Conservation (phyloP, 2,113 vertebrate genomes). For the Thomomys bottae region DNA sequence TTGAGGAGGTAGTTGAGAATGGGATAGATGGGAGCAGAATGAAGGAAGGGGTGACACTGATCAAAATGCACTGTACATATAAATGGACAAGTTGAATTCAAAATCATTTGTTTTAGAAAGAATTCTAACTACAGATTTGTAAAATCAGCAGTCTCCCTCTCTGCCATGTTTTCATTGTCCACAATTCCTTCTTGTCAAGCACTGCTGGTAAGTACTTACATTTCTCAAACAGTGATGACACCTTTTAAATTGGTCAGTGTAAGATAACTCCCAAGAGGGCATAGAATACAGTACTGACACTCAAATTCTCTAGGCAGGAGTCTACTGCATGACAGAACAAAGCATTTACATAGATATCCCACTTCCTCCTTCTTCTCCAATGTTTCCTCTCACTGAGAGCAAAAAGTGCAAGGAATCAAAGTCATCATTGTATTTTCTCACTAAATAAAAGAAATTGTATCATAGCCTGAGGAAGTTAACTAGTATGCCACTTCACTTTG, state of each 20-base stretch:
- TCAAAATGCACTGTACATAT: too few species aligned
- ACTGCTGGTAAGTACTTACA: neutral
- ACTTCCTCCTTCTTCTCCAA: conserved; percentile 16
- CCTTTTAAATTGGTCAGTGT: conserved; percentile 46
- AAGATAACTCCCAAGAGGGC: neutral
- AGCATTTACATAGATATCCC: neutral
- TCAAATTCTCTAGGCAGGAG: neutral
- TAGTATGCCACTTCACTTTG: neutral
- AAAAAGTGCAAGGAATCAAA: neutral
- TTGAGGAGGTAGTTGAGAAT: neutral
- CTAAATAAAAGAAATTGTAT: neutral
- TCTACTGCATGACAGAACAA: conserved; percentile 37
- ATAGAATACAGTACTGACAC: neutral
- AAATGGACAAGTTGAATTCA: too few species aligned
- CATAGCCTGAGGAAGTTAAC: conserved; percentile 23
- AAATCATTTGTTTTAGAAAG: too few species aligned
- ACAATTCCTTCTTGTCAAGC: conserved; percentile 51
- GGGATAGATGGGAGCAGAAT: too few species aligned
- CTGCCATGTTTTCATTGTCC: conserved; percentile 40
- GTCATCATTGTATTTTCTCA: conserved; percentile 44
- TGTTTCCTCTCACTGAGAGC: neutral
- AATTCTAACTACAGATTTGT: conserved; percentile 42
- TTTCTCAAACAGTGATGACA: conserved; percentile 60
- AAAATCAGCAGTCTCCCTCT: conserved; percentile 55
- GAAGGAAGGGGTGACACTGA: too few species aligned